These are phyloP conservation scores for Pachypanchax playfairii DNA, from an alignment of 2,113 vertebrate species.

Conservation along the genomic window DNA sequence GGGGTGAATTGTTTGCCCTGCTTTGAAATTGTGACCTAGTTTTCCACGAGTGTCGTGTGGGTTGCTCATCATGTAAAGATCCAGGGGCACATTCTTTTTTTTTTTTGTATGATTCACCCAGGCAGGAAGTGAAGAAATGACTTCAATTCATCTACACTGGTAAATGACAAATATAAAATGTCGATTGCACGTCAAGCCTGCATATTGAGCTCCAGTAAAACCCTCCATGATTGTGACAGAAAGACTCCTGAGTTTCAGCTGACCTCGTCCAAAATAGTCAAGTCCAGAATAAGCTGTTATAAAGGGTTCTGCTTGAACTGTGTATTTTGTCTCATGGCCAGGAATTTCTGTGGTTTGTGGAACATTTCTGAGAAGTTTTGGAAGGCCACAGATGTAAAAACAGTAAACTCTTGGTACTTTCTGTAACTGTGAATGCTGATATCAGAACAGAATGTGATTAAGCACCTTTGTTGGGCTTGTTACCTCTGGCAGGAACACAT, in stretches of 20 bases:
- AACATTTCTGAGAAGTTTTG: conserved; percentile 26
- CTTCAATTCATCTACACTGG: conserved; percentile 50
- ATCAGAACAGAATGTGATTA: conserved; percentile 30
- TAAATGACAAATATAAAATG: conserved; percentile 40
- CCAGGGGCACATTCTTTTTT: conserved; percentile 37
- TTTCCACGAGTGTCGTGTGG: conserved; percentile 47
- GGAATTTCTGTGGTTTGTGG: conserved; percentile 68
- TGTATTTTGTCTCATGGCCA: conserved; percentile 50
- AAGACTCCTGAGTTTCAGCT: conserved; percentile 9
- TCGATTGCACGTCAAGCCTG: conserved; percentile 11
- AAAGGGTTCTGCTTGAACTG: conserved; percentile 45
- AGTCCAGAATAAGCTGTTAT: conserved; percentile 32
- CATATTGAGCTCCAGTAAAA: conserved; percentile 24
- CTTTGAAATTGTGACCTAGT: conserved; percentile 63
- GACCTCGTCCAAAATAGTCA: conserved; percentile 35
- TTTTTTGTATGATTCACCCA: conserved; percentile 48
- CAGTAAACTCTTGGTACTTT: conserved; percentile 19
- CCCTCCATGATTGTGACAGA: conserved; percentile 33
- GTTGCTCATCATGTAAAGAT: conserved; percentile 60
- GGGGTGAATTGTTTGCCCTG: conserved; percentile 57
- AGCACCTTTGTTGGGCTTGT: conserved; percentile 39
- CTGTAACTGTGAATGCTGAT: conserved; percentile 44
- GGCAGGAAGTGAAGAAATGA: conserved; percentile 44
- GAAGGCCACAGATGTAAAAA: conserved; percentile 48
- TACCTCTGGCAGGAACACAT: conserved; percentile 40